phyloP scores from a whole-genome alignment of 2,888 invertebrate species.

The Stratiomys singularior region DNA sequence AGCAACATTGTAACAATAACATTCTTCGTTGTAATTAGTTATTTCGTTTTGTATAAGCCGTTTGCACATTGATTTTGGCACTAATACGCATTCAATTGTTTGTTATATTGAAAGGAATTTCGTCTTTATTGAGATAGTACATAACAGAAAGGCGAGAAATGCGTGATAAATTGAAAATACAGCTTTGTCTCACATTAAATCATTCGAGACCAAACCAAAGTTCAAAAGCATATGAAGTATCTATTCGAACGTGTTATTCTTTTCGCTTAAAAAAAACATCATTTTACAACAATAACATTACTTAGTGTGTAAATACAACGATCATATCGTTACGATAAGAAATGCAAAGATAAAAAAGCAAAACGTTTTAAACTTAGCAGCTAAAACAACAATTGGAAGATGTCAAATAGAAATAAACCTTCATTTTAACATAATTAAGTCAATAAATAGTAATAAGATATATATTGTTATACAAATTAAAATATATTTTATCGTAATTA shows the following conservation, averaged over 20 bases:
- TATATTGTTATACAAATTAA: neutral
- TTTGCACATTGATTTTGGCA: conserved; percentile 5
- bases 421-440: conserved; percentile 1
- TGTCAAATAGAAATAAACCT: conserved; percentile 1
- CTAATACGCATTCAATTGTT: neutral
- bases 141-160: too few relatives aligned
- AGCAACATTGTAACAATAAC: neutral
- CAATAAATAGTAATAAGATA: conserved; percentile 28
- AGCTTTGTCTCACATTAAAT: too few relatives aligned
- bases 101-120: too few relatives aligned
- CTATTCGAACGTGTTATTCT: neutral
- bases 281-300: conserved; percentile 16
- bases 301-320: neutral
- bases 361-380: neutral
- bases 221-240: neutral
- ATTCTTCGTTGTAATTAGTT: conserved; percentile 5
- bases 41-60: neutral
- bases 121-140: too few relatives aligned
- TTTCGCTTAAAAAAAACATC: neutral
- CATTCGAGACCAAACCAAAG: too few relatives aligned
- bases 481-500: conserved; percentile 2
- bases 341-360: neutral
- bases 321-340: neutral
- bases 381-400: conserved; percentile 3
- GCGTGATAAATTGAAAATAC: too few relatives aligned